Percentiles rank a stretch among this genome's conserved stretches.
Evolutionary conservation across 2,888 invertebrate genomes (phyloP).

Genomic region (Archips crataeganus): DNA sequence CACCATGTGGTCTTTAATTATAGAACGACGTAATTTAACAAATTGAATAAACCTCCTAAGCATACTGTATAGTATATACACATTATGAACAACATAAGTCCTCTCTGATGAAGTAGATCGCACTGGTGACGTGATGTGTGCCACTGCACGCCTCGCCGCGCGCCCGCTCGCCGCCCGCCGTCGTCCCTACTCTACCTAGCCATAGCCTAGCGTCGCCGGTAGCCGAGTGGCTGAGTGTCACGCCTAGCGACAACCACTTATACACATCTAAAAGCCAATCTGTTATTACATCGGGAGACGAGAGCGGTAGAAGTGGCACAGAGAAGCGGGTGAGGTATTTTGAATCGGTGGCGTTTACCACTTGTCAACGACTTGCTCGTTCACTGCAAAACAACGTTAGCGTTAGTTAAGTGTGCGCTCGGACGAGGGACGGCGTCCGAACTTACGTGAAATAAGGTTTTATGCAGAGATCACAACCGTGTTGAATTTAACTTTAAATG

Average conservation of each 20-base stretch:
- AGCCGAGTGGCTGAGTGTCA: slow-evolving; percentile 45
- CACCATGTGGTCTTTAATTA: slow-evolving; percentile 84
- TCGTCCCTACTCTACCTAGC: slow-evolving; percentile 49
- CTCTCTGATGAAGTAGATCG: slow-evolving; percentile 71
- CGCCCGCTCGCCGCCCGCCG: slow-evolving; percentile 49
- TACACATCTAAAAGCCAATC: slow-evolving; percentile 68
- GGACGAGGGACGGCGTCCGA: slow-evolving; percentile 73
- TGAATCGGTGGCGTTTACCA: slow-evolving; percentile 86
- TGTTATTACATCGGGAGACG: slow-evolving; percentile 70
- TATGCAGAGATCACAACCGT: slow-evolving; percentile 82
- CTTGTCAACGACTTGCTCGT: slow-evolving; percentile 90
- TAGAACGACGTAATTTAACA: slow-evolving; percentile 84
- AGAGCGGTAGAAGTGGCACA: slow-evolving; percentile 78
- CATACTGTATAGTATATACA: slow-evolving; percentile 84
- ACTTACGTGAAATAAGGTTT: slow-evolving; percentile 70
- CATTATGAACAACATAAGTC: slow-evolving; percentile 80
- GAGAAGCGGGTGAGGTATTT: slow-evolving; percentile 83
- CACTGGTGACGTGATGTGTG: slow-evolving; percentile 62
- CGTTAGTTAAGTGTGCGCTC: slow-evolving; percentile 78
- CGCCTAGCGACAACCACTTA: slow-evolving; percentile 54
- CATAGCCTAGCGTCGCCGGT: slow-evolving; percentile 36
- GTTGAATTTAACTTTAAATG: slow-evolving; percentile 73
- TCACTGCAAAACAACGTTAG: slow-evolving; percentile 88
- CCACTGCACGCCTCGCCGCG: slow-evolving; percentile 47
- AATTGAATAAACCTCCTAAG: slow-evolving; percentile 85